Evolutionary conservation across 1,140 invertebrate genomes (phyloP).

Genomic region (Ridgeia piscesae): DNA sequence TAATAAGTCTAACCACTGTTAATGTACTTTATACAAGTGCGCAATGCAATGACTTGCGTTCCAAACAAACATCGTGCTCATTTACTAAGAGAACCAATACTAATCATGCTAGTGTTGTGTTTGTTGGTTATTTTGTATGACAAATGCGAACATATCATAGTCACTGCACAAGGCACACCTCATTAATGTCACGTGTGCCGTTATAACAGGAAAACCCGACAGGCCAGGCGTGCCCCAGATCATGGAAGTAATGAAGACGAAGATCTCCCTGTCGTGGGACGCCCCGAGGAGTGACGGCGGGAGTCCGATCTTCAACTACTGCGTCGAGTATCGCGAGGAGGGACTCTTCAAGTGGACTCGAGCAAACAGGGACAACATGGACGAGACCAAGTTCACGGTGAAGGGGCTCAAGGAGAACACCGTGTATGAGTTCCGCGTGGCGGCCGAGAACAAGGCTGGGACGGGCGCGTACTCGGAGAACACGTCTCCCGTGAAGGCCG

Average conservation of each 20-base stretch:
- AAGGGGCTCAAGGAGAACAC: constrained; percentile 30
- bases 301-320: constrained; percentile 63
- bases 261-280: constrained; percentile 81
- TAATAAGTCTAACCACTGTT: too few relatives aligned
- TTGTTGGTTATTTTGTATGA: too few relatives aligned
- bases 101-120: too few relatives aligned
- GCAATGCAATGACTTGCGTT: too few relatives aligned
- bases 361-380: constrained; percentile 64
- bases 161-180: too few relatives aligned
- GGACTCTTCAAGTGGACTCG: constrained; percentile 65
- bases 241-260: constrained; percentile 86
- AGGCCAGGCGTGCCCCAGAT: constrained; percentile 92
- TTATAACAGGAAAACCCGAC: constrained; percentile 73
- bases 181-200: constrained; percentile 52
- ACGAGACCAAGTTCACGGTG: constrained; percentile 41
- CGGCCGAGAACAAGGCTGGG: constrained; percentile 95
- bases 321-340: constrained; percentile 89
- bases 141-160: too few relatives aligned
- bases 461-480: constrained; percentile 92
- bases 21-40: too few relatives aligned
- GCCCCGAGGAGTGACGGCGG: constrained; percentile 75
- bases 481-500: constrained; percentile 67
- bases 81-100: too few relatives aligned
- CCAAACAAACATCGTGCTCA: too few relatives aligned
- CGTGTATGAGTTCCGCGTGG: constrained; percentile 84